phyloP scores from a whole-genome alignment of 2,888 invertebrate genomes.

The Baronia brevicornis region DNA sequence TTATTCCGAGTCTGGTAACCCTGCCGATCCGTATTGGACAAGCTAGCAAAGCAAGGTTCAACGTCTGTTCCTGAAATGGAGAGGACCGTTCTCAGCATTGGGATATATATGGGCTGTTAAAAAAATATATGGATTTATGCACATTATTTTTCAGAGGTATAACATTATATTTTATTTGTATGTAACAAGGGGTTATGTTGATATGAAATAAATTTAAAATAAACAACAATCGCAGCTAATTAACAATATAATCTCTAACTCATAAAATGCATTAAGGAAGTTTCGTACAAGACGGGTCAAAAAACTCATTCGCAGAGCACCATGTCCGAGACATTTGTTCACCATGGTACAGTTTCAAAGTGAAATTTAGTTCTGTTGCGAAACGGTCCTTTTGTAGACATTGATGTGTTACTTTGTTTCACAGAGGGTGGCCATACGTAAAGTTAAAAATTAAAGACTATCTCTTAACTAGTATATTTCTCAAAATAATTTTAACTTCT shows the following conservation, averaged over 20 bases:
- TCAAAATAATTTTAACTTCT: too few species aligned
- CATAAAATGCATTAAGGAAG: neutral
- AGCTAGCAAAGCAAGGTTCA: too few species aligned
- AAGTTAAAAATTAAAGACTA: neutral
- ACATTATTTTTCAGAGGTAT: too few species aligned
- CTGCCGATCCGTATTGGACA: too few species aligned
- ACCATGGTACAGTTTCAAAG: constrained; percentile 2
- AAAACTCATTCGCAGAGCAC: constrained; percentile 9
- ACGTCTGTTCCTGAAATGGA: too few species aligned
- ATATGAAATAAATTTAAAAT: neutral
- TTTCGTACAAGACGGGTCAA: constrained; percentile 5
- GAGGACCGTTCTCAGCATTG: too few species aligned
- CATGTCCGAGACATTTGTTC: neutral
- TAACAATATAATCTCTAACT: constrained; percentile 8
- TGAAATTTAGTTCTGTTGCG: constrained; percentile 11
- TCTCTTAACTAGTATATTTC: too few species aligned
- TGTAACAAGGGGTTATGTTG: too few species aligned
- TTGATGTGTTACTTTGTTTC: constrained; percentile 8
- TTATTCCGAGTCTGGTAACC: too few species aligned
- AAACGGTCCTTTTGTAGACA: constrained; percentile 4
- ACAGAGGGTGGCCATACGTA: neutral
- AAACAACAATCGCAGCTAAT: constrained; percentile 2
- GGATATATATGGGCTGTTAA: too few species aligned
- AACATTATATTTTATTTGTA: too few species aligned
- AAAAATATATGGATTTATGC: too few species aligned